These are phyloP conservation scores for Apogon talboti DNA, from an alignment of 2,797 vertebrate genomes.

Conservation along the genomic window DNA sequence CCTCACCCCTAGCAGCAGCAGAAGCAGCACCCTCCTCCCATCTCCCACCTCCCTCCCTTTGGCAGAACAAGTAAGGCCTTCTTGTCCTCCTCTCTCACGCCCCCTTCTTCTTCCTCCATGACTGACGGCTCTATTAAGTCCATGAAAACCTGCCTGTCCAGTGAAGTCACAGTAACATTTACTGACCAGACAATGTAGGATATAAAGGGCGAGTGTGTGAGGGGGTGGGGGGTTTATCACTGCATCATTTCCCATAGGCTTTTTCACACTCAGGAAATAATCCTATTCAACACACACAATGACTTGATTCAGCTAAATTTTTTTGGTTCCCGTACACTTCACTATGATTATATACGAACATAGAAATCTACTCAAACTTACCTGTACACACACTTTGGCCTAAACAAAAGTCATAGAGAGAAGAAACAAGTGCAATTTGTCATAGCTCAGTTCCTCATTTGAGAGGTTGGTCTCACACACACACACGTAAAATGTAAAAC, in stretches of 20 bases:
- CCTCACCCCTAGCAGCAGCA: not conserved
- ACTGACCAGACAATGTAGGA: conserved; percentile 14
- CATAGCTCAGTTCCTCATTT: conserved; percentile 59
- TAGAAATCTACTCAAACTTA: conserved; percentile 56
- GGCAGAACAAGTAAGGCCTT: conserved; percentile 69
- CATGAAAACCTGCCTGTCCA: conserved; percentile 49
- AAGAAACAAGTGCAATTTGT: conserved; percentile 66
- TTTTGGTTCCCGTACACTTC: conserved; percentile 7
- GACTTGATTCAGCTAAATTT: not conserved
- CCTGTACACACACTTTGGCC: conserved; percentile 41
- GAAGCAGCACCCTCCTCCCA: conserved; percentile 11
- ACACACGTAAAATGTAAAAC: not conserved
- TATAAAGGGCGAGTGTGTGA: not conserved
- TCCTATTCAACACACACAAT: conserved; percentile 12
- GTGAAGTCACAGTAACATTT: conserved; percentile 53
- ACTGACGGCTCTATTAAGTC: conserved; percentile 55
- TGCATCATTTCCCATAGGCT: conserved; percentile 11
- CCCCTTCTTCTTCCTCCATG: conserved; percentile 23
- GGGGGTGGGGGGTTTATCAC: not conserved
- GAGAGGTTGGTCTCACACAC: conserved; percentile 39
- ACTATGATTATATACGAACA: conserved; percentile 22
- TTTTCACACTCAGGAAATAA: conserved; percentile 14
- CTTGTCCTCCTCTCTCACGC: conserved; percentile 36
- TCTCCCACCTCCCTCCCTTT: too few species aligned
- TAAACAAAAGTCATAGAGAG: conserved; percentile 20